Evolutionary conservation across 1,140 invertebrate species (phyloP).

Genomic region (Phenacoccus solenopsis): DNA sequence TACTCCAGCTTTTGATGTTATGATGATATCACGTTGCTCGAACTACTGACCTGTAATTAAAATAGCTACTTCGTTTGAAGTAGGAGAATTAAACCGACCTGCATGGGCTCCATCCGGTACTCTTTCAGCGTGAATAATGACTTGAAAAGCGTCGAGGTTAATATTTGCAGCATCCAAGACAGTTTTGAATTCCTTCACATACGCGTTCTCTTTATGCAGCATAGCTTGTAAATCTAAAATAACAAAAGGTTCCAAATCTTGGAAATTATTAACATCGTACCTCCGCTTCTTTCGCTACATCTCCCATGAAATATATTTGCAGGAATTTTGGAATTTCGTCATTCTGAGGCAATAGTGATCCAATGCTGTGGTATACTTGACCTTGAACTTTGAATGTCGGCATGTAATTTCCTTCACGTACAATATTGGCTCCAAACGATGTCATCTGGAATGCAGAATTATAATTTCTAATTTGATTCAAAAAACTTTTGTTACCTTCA

Average conservation of each 20-base stretch:
- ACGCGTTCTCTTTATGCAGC: constrained; percentile 27
- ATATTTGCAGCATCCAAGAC: too few relatives aligned
- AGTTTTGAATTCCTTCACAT: constrained; percentile 27
- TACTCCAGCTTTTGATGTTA: constrained; percentile 35
- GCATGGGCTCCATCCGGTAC: too few relatives aligned
- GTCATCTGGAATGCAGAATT: not conserved
- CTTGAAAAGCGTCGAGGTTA: too few relatives aligned
- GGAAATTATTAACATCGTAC: not conserved
- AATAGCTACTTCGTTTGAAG: constrained; percentile 27
- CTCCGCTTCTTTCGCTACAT: too few relatives aligned
- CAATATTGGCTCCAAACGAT: not conserved
- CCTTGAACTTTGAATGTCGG: too few relatives aligned
- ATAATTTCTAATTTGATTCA: too few relatives aligned
- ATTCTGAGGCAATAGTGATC: not conserved
- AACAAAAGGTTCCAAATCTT: not conserved
- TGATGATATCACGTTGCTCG: constrained; percentile 28
- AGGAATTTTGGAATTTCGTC: not conserved
- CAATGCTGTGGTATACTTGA: too few relatives aligned
- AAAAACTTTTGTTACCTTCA: not conserved
- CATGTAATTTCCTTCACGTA: too few relatives aligned
- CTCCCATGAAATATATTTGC: not conserved
- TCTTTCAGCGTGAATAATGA: too few relatives aligned
- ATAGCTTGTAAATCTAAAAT: too few relatives aligned
- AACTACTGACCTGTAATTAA: constrained; percentile 28
- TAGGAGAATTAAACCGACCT: constrained; percentile 28